Evolutionary conservation across 2,888 invertebrate genomes (phyloP).

Genomic region (Anthophora plumipes): DNA sequence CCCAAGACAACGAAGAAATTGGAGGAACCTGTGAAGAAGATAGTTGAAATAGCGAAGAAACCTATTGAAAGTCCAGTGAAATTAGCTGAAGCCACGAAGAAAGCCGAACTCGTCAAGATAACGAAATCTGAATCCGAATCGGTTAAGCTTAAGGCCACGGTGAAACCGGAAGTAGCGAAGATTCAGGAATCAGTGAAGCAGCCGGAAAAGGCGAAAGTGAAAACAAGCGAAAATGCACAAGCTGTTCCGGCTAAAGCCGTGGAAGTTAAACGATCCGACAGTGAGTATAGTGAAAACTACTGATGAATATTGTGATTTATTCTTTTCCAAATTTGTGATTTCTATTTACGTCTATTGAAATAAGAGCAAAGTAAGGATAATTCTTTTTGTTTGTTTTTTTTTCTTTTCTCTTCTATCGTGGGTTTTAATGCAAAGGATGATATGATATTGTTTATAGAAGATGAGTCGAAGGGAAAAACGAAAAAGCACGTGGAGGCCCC

Average conservation of each 20-base stretch:
- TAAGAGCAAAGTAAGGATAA: neutral
- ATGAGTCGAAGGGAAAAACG: slow-evolving; percentile 78
- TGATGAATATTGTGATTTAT: neutral
- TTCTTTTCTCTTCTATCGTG: neutral
- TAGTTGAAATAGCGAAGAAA: slow-evolving; percentile 46
- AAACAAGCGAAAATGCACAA: slow-evolving; percentile 50
- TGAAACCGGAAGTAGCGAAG: slow-evolving; percentile 55
- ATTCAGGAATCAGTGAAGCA: slow-evolving; percentile 52
- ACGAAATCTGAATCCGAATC: slow-evolving; percentile 52
- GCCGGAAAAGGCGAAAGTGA: slow-evolving; percentile 47
- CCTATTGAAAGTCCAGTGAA: slow-evolving; percentile 12
- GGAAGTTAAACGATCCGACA: slow-evolving; percentile 68
- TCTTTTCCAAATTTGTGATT: neutral
- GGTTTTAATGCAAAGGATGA: neutral
- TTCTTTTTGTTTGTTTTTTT: neutral
- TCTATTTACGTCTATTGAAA: neutral
- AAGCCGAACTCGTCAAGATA: slow-evolving; percentile 54
- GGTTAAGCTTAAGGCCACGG: slow-evolving; percentile 43
- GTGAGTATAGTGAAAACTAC: slow-evolving; percentile 68
- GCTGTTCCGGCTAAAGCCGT: slow-evolving; percentile 50
- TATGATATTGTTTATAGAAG: slow-evolving; percentile 66
- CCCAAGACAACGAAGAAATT: slow-evolving; percentile 30
- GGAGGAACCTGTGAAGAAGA: slow-evolving; percentile 25
- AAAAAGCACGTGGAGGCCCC: slow-evolving; percentile 84
- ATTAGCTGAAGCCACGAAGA: slow-evolving; percentile 42